Conservation (phyloP, 2,797 vertebrate species). For the Darevskia mixta region DNA sequence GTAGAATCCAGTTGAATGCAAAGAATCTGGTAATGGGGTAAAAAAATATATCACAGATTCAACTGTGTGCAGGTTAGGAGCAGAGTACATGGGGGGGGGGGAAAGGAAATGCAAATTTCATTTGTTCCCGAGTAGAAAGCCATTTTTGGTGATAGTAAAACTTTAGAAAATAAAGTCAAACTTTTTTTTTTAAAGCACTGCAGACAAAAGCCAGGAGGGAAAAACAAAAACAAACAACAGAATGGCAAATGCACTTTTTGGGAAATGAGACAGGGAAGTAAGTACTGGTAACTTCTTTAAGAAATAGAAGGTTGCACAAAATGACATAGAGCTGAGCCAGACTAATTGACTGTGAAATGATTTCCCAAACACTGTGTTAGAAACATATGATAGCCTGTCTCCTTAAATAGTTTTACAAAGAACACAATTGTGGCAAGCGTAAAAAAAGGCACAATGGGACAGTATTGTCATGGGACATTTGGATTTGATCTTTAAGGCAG, state of each 20-base stretch:
- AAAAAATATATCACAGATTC: not conserved
- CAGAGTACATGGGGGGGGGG: not conserved
- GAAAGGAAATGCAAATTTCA: not conserved
- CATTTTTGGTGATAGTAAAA: not conserved
- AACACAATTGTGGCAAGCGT: not conserved
- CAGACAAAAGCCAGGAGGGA: not conserved
- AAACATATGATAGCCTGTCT: constrained; percentile 16
- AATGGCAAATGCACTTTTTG: not conserved
- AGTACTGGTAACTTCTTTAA: constrained; percentile 15
- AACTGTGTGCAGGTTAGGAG: not conserved
- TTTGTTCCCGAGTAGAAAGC: not conserved
- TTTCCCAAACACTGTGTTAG: not conserved
- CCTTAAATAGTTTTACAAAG: not conserved
- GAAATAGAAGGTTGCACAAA: not conserved
- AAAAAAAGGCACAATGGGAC: not conserved
- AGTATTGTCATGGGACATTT: not conserved
- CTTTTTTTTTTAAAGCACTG: not conserved
- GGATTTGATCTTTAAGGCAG: no score
- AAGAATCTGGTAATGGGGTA: not conserved
- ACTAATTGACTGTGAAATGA: constrained; percentile 20
- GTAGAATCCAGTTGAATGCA: not conserved
- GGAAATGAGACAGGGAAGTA: not conserved
- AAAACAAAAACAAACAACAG: not conserved
- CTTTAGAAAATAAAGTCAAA: constrained; percentile 5
- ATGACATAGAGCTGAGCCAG: not conserved